phyloP scores from a whole-genome alignment of 2,888 invertebrate species.

The Xestia sexstrigata region DNA sequence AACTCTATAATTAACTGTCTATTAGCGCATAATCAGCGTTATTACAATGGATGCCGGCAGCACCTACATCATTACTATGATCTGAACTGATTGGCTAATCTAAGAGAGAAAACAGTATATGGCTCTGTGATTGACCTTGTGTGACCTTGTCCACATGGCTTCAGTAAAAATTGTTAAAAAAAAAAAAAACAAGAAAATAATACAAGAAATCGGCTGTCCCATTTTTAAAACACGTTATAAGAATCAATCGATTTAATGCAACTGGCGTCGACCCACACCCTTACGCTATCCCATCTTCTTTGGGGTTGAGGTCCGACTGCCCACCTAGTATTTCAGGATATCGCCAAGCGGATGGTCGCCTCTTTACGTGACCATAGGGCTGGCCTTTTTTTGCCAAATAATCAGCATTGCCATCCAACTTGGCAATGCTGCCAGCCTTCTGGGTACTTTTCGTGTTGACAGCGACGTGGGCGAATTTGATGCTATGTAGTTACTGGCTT shows the following conservation, averaged over 20 bases:
- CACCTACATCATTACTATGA: conserved; percentile 27
- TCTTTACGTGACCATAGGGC: no score
- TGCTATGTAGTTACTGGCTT: no score
- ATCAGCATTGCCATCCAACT: no score
- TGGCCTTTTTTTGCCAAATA: no score
- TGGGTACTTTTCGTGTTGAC: no score
- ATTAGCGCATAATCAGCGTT: conserved; percentile 50
- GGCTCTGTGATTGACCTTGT: neutral
- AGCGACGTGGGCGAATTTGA: no score
- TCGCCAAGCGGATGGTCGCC: no score
- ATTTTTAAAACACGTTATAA: neutral
- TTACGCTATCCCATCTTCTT: no score
- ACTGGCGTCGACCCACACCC: neutral
- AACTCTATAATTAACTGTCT: conserved; percentile 46
- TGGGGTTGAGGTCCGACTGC: no score
- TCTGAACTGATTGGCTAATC: conserved; percentile 14
- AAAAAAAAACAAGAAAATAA: neutral
- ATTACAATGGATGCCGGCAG: conserved; percentile 37
- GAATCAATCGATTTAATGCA: neutral
- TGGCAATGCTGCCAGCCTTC: no score
- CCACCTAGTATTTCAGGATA: no score
- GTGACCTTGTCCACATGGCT: neutral
- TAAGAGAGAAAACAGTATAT: neutral
- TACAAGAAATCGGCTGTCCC: neutral
- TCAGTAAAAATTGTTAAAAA: neutral